Evolutionary conservation across 2,888 invertebrate species (phyloP).

Genomic region (Lagria hirta): DNA sequence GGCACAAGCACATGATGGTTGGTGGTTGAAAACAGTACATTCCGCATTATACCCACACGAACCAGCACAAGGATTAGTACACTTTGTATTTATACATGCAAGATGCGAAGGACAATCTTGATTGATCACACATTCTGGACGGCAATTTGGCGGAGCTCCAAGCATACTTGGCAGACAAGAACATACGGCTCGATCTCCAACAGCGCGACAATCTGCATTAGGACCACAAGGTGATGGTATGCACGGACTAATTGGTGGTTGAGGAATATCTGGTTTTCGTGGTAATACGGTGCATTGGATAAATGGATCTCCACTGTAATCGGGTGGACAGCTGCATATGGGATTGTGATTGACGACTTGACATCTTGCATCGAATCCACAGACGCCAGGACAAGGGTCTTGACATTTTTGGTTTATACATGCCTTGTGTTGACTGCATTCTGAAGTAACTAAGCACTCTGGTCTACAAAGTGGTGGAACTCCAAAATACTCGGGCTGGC

Average conservation of each 20-base stretch:
- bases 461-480: constrained; percentile 62
- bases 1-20: constrained; percentile 73
- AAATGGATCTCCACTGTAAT: constrained; percentile 63
- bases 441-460: constrained; percentile 62
- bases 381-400: constrained; percentile 65
- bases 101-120: constrained; percentile 75
- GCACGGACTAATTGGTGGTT: constrained; percentile 63
- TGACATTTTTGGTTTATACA: constrained; percentile 65
- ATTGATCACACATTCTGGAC: constrained; percentile 76
- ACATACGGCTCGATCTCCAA: constrained; percentile 69
- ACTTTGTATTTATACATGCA: constrained; percentile 71
- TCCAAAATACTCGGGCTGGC: constrained; percentile 62
- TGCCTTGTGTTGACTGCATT: constrained; percentile 62
- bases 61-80: constrained; percentile 74
- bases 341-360: constrained; percentile 65
- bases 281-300: constrained; percentile 51
- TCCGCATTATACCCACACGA: constrained; percentile 77
- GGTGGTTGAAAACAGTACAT: constrained; percentile 73
- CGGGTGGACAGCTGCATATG: constrained; percentile 63
- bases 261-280: constrained; percentile 40
- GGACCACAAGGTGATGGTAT: constrained; percentile 73
- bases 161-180: constrained; percentile 72
- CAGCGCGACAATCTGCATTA: constrained; percentile 66
- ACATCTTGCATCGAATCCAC: constrained; percentile 61
- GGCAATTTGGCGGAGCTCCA: constrained; percentile 77